Percentiles rank a stretch among this genome's conserved stretches.
Conservation (phyloP, 2,888 invertebrate species). For the Hoplodrina ambigua region DNA sequence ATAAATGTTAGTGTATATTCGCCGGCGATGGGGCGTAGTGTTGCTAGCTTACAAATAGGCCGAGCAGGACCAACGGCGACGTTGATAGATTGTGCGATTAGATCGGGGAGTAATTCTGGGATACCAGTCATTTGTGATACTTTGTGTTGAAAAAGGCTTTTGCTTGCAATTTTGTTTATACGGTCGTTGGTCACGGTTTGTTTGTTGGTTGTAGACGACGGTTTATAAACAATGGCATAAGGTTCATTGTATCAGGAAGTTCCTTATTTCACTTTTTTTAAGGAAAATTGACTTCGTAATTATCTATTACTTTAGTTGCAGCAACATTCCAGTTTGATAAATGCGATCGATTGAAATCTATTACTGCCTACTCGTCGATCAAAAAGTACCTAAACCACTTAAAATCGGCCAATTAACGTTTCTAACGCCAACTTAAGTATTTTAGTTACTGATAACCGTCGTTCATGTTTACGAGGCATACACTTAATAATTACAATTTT, state of each 20-base stretch:
- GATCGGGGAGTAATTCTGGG: conserved; percentile 62
- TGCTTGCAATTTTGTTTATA: conserved; percentile 22
- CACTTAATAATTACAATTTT: conserved; percentile 35
- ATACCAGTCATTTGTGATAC: conserved; percentile 58
- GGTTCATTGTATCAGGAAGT: neutral
- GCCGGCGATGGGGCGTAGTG: conserved; percentile 42
- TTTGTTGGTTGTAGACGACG: neutral
- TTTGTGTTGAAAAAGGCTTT: conserved; percentile 47
- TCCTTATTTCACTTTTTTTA: no score
- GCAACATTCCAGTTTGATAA: conserved; percentile 13
- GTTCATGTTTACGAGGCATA: conserved; percentile 44
- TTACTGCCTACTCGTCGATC: conserved; percentile 40
- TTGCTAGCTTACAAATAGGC: conserved; percentile 67
- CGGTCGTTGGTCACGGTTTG: neutral
- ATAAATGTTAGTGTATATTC: conserved; percentile 66
- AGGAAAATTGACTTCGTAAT: no score
- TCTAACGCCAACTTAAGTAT: conserved; percentile 46
- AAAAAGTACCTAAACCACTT: conserved; percentile 46
- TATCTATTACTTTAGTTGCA: conserved; percentile 1
- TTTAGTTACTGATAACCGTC: conserved; percentile 43
- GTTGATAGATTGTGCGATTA: conserved; percentile 73
- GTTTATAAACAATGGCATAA: neutral
- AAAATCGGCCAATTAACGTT: conserved; percentile 54
- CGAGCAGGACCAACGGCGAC: conserved; percentile 66
- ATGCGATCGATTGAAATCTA: conserved; percentile 33